Base-by-base conservation (phyloP, 2,888 invertebrate genomes). In the Pilophorus perplexus region DNA sequence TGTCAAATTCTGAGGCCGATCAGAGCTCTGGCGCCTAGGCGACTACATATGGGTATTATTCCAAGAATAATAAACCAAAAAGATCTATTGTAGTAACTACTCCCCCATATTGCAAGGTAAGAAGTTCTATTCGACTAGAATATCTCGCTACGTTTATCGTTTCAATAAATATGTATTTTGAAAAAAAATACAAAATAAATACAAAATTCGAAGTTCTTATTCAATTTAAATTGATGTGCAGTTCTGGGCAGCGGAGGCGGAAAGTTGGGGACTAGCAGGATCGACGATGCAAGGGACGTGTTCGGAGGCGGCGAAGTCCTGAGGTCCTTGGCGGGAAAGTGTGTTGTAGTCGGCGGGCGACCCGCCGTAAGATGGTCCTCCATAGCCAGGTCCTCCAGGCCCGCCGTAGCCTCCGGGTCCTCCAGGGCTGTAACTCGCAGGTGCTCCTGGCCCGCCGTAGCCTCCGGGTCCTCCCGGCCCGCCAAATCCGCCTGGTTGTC, bases 101-200 rank as follows among this genome's bases (percentile, higher is more conserved):
- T n/a, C n/a, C n/a, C n/a, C n/a, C n/a, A n/a, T n/a, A n/a, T n/a
- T n/a, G n/a, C n/a, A n/a, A n/a, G n/a, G n/a, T n/a, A n/a, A n/a
- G n/a, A n/a, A n/a, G n/a, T n/a, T n/a, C n/a, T n/a, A n/a, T n/a
- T n/a, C n/a, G n/a, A n/a, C n/a, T n/a, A n/a, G n/a, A n/a, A n/a
- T n/a, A n/a, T n/a, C n/a, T n/a, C n/a, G n/a, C n/a, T n/a, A n/a
- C n/a, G n/a, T n/a, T n/a, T n/a, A n/a, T n/a, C n/a, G n/a, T 18
- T 20, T 20, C 28, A 52, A 52, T 52, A 52, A 52, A 52, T 52
- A 52, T 52, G 23, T 52, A 52, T 52, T 52, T 16, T 23, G 25
- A 22, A 46, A 55, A 55, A 38, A 59, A 59, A 42, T 59, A 59
- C 2, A 23, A 40, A 48, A 48, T 48, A 48, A 48, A 48, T 48